These are phyloP conservation scores for Lateolabrax maculatus DNA, from an alignment of 2,797 vertebrate species.

Conservation along the genomic window DNA sequence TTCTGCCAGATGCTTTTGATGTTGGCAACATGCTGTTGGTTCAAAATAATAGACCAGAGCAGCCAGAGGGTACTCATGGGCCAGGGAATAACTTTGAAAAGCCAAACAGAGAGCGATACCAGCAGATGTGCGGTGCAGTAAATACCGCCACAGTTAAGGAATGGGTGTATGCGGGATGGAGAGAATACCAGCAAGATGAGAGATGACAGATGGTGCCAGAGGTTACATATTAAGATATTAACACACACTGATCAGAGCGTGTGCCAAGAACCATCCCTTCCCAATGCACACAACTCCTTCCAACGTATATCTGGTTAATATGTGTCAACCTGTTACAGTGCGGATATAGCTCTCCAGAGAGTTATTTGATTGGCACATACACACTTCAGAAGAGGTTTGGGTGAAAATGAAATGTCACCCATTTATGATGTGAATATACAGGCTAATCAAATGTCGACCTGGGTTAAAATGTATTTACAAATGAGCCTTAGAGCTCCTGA, in stretches of 20 bases:
- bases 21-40: slow-evolving; percentile 29
- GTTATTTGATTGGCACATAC: slow-evolving; percentile 14
- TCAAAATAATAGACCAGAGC: slow-evolving; percentile 34
- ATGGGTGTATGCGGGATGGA: neutral
- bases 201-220: slow-evolving; percentile 37
- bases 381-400: neutral
- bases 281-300: slow-evolving; percentile 25
- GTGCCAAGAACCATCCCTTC: slow-evolving; percentile 11
- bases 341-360: slow-evolving; percentile 15
- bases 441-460: neutral
- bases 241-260: slow-evolving; percentile 27
- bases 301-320: slow-evolving; percentile 14
- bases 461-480: slow-evolving; percentile 14
- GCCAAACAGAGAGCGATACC: slow-evolving; percentile 1
- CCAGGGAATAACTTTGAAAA: slow-evolving; percentile 17
- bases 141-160: slow-evolving; percentile 18
- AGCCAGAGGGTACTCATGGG: slow-evolving; percentile 6
- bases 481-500: slow-evolving; percentile 13
- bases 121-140: slow-evolving; percentile 7
- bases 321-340: slow-evolving; percentile 27
- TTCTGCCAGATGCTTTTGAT: slow-evolving; percentile 56
- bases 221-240: slow-evolving; percentile 53
- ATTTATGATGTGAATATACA: slow-evolving; percentile 15
- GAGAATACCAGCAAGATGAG: neutral
- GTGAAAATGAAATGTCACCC: slow-evolving; percentile 21